Base-by-base conservation (phyloP, 2,113 vertebrate species). In the Pomatorhinus ruficollis region DNA sequence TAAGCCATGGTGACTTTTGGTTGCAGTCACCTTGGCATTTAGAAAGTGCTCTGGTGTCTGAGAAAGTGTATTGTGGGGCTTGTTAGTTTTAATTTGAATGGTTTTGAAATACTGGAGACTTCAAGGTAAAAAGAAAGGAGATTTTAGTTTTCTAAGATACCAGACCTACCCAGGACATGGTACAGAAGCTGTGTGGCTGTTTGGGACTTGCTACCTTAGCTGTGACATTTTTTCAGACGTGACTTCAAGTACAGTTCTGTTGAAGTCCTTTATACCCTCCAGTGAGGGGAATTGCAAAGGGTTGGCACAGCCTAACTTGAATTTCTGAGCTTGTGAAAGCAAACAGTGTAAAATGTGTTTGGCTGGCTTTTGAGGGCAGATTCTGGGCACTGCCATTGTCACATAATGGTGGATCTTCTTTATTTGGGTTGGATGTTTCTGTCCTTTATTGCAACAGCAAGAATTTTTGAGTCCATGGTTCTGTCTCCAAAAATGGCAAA, bases 291-390 rank as follows among this genome's bases (percentile, higher is more conserved):
- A 39, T 86, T 85, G n/a, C 12, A 22, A 44, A 80, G 56, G 11
- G 35, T 49, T 96, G 89, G 59, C 57, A 66, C 31, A 33, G 40
- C 44, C 47, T 54, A 45, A 52, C 52, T 88, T 83, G 52, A 80
- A 86, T 85, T 96, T 87, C 79, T 74, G 68, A 78, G 60, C 76
- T 88, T 86, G 53, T 37, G 45, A 86, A 69, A 86, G 39, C 1
- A 4, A 96, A 30, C 23, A 63, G 79, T 37, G 31, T 93, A 83
- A 94, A 95, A 87, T 81, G 85, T 75, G 88, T 83, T 81, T 94
- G 92, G 76, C 90, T 74, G 65, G 28, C 35, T 83, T 92, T 90
- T 59, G 77, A 71, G 72, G 83, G 74, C 88, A 90, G 56, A 79
- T 83, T 81, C 90, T 89, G 89, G 86, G 71, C 85, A 49, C 56